These are phyloP conservation scores for Deroplatys truncata DNA, from an alignment of 2,888 invertebrate species.

Conservation along the genomic window DNA sequence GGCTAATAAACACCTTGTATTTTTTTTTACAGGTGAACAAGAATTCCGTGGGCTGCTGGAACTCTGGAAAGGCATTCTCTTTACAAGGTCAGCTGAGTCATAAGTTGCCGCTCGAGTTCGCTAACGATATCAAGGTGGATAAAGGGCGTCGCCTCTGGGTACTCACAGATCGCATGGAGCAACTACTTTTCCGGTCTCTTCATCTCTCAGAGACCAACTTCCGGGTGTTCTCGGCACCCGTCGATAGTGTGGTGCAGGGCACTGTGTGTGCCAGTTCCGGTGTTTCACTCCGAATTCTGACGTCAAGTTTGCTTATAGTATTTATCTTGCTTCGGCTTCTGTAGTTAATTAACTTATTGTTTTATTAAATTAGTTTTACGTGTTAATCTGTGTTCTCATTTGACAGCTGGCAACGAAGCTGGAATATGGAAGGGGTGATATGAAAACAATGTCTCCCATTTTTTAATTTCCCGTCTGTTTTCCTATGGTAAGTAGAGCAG, in stretches of 20 bases:
- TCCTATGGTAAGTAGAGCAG: too few relatives aligned
- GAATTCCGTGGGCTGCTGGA: slow-evolving; percentile 76
- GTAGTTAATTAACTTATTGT: not conserved
- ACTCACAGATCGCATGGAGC: slow-evolving; percentile 76
- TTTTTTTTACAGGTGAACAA: slow-evolving; percentile 55
- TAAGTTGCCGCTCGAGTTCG: slow-evolving; percentile 71
- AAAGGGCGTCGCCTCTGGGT: slow-evolving; percentile 68
- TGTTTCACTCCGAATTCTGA: slow-evolving; percentile 35
- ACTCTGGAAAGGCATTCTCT: slow-evolving; percentile 52
- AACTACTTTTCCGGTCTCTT: slow-evolving; percentile 63
- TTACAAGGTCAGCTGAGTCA: slow-evolving; percentile 48
- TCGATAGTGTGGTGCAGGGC: slow-evolving; percentile 63
- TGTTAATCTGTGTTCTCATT: not conserved
- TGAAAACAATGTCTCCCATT: too few relatives aligned
- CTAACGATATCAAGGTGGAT: slow-evolving; percentile 72
- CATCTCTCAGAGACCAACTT: slow-evolving; percentile 66
- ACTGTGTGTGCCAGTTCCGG: slow-evolving; percentile 58
- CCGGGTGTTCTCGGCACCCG: slow-evolving; percentile 63
- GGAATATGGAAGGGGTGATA: too few relatives aligned
- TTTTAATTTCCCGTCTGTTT: too few relatives aligned
- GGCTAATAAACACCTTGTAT: too few relatives aligned
- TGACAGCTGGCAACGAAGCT: too few relatives aligned
- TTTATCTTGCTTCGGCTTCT: not conserved
- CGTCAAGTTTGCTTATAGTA: not conserved
- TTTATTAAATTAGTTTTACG: not conserved